A percentile compares a stretch with the other conserved stretches of the same genome.
These are phyloP conservation scores for Leguminivora glycinivorella DNA, from an alignment of 1,140 invertebrate species.

Conservation along the genomic window DNA sequence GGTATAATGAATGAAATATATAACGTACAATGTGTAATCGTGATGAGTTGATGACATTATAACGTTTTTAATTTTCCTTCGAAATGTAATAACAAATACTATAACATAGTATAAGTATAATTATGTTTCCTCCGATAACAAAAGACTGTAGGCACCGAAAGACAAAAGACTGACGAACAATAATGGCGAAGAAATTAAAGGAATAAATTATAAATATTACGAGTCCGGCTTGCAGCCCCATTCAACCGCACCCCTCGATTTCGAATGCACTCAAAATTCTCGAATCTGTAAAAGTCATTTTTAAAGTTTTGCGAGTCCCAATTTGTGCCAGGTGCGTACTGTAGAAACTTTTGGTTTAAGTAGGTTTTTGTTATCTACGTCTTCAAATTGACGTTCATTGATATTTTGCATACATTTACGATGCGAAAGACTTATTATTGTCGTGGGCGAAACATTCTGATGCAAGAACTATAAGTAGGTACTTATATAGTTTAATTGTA, in stretches of 20 bases:
- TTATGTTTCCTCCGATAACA: not conserved
- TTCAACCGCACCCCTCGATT: constrained; percentile 24
- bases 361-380: not conserved
- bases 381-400: not conserved
- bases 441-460: too few species aligned
- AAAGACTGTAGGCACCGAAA: not conserved
- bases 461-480: too few species aligned
- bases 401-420: too few species aligned
- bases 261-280: not conserved
- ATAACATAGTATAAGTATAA: not conserved
- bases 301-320: constrained; percentile 4
- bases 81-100: not conserved
- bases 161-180: constrained; percentile 14
- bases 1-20: too few species aligned
- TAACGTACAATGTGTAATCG: too few species aligned
- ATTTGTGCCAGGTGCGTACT: constrained; percentile 8
- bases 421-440: too few species aligned
- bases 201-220: constrained; percentile 31
- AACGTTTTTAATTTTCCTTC: not conserved
- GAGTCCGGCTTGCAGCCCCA: constrained; percentile 6
- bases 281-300: not conserved
- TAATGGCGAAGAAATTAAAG: constrained; percentile 24
- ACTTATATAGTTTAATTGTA: too few species aligned
- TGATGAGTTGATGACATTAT: not conserved
- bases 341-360: not conserved